A percentile compares a stretch with the other conserved stretches of the same genome.
Conservation (phyloP, 23 tunicate genomes). For the Halocynthia roretzi region DNA sequence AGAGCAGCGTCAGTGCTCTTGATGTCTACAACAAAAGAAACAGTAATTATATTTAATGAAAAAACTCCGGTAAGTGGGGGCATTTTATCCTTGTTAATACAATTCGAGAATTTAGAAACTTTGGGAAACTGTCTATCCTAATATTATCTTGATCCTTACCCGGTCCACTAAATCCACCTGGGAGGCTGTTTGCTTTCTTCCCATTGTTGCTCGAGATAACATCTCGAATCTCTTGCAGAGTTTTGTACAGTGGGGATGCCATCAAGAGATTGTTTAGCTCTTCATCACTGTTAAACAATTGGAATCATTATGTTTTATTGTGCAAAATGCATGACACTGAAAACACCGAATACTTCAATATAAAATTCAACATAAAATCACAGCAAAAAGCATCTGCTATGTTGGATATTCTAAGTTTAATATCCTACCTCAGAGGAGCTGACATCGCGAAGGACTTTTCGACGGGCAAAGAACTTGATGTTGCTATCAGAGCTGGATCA, state of each 20-base stretch:
- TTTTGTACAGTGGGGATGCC: slow-evolving; percentile 78
- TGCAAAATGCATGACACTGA: not conserved
- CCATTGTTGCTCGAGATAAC: slow-evolving; percentile 35
- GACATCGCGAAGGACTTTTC: not conserved
- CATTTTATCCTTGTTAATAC: not conserved
- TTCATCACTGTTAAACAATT: slow-evolving; percentile 42
- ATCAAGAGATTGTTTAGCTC: slow-evolving; percentile 52
- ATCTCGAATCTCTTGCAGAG: slow-evolving; percentile 68
- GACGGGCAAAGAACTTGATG: not conserved
- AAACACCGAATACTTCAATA: not conserved
- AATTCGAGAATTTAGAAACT: not conserved
- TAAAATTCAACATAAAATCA: not conserved
- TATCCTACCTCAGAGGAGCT: slow-evolving; percentile 50
- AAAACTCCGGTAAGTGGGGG: too few relatives aligned
- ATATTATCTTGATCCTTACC: slow-evolving; percentile 21
- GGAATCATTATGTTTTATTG: too few relatives aligned
- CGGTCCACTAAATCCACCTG: slow-evolving; percentile 55
- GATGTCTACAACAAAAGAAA: slow-evolving; percentile 29
- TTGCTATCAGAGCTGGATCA: slow-evolving; percentile 14
- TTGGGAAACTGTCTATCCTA: not conserved
- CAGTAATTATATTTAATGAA: not conserved
- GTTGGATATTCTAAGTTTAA: not conserved
- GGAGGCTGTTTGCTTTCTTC: not conserved
- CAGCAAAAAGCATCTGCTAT: slow-evolving; percentile 1
- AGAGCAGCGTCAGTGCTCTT: slow-evolving; percentile 61